Evolutionary conservation across 2,113 vertebrate genomes (phyloP).

Genomic region (Callopanchax toddi): DNA sequence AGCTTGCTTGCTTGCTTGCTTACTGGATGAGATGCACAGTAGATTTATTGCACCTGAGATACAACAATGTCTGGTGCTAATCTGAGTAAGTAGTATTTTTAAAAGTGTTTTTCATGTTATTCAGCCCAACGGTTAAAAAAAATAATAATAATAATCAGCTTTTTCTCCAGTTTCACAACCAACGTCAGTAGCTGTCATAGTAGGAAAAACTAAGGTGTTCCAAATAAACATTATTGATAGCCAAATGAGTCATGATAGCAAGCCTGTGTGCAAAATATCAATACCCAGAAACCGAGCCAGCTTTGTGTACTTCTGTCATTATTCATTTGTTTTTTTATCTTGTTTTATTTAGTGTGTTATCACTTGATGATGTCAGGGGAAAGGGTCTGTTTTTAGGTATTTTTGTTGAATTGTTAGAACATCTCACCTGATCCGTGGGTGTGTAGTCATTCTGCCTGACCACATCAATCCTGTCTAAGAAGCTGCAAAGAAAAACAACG

Average conservation of each 20-base stretch:
- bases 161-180: not conserved
- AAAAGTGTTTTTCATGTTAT: not conserved
- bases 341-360: not conserved
- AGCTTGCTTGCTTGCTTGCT: too few relatives aligned
- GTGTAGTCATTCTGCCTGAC: slow-evolving; percentile 75
- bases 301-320: not conserved
- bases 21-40: too few relatives aligned
- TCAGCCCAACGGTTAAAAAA: not conserved
- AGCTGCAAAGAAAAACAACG: slow-evolving; percentile 56
- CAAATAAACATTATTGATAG: not conserved
- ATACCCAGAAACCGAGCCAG: not conserved
- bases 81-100: not conserved
- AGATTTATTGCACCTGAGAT: too few relatives aligned
- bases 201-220: not conserved
- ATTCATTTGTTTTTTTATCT: not conserved
- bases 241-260: not conserved
- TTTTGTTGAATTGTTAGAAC: not conserved
- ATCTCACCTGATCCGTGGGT: slow-evolving; percentile 76
- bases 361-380: not conserved
- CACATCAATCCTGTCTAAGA: slow-evolving; percentile 73
- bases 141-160: too few relatives aligned
- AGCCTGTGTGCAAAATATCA: not conserved
- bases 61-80: too few relatives aligned
- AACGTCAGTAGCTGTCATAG: not conserved
- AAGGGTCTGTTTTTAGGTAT: not conserved